Conservation (phyloP, 2,888 invertebrate genomes). For the Drosophila dives region DNA sequence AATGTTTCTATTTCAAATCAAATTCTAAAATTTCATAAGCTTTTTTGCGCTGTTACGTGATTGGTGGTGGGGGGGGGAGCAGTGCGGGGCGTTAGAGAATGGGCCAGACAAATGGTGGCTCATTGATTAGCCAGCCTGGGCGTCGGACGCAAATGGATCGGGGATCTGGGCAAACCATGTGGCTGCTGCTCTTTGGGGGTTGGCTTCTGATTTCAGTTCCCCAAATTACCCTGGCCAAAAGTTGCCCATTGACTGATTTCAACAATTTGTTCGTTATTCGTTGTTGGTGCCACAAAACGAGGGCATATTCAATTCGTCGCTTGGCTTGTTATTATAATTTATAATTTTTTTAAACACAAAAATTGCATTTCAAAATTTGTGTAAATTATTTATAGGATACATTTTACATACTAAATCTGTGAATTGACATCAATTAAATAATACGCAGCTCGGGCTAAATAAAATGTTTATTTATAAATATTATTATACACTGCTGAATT, state of each 20-base stretch:
- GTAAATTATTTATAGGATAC: neutral
- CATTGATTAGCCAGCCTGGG: constrained; percentile 57
- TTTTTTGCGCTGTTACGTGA: constrained; percentile 12
- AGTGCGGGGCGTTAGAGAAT: neutral
- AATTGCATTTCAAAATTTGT: neutral
- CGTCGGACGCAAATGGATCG: neutral
- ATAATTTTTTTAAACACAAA: neutral
- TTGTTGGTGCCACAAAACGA: neutral
- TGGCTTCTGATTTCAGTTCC: constrained; percentile 27
- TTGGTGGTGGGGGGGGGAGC: neutral
- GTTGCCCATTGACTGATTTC: constrained; percentile 52
- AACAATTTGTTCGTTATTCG: constrained; percentile 35
- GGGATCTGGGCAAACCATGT: neutral
- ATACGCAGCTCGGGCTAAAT: neutral
- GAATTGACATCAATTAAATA: neutral
- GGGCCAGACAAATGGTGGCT: constrained; percentile 50
- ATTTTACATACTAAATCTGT: neutral
- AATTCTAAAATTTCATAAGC: constrained; percentile 29
- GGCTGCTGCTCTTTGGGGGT: constrained; percentile 42
- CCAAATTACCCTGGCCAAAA: constrained; percentile 30
- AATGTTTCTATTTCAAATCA: constrained; percentile 27
- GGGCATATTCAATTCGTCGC: neutral
- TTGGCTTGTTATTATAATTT: neutral
- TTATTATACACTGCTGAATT: neutral
- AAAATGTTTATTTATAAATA: neutral